These are phyloP conservation scores for Lordiphosa mommai DNA, from an alignment of 1,140 invertebrate species.

Conservation along the genomic window DNA sequence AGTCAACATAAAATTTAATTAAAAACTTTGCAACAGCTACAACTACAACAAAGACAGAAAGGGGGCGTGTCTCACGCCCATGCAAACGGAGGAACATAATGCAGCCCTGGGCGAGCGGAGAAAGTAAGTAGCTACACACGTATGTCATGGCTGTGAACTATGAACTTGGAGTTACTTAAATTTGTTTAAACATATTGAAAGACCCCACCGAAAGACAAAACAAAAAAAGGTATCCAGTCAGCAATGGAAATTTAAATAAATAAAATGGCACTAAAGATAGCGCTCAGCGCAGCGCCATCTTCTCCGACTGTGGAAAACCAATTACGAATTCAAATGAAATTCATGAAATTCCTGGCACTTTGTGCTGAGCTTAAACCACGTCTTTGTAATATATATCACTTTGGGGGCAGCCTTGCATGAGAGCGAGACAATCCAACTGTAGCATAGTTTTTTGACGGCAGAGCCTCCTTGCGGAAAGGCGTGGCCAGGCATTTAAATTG, in stretches of 20 bases:
- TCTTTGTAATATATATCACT: constrained; percentile 59
- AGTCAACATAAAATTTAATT: constrained; percentile 75
- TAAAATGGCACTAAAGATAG: constrained; percentile 36
- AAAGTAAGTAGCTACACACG: constrained; percentile 1
- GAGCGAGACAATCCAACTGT: constrained; percentile 2
- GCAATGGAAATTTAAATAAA: constrained; percentile 53
- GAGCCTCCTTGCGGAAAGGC: too few relatives aligned
- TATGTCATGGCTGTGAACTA: constrained; percentile 27
- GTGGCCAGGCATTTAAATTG: constrained; percentile 41
- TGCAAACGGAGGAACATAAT: constrained; percentile 52
- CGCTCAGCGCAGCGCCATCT: constrained; percentile 20
- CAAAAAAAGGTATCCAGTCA: constrained; percentile 28
- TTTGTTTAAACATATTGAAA: constrained; percentile 29
- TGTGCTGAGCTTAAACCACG: constrained; percentile 55
- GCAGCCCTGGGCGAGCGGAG: constrained; percentile 19
- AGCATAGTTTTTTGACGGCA: constrained; percentile 30
- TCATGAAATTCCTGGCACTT: constrained; percentile 60
- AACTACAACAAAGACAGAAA: constrained; percentile 1
- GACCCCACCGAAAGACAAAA: constrained; percentile 11
- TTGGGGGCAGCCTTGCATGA: constrained; percentile 9
- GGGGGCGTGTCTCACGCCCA: constrained; percentile 16
- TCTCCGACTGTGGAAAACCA: constrained; percentile 26
- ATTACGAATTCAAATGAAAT: constrained; percentile 67
- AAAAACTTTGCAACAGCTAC: constrained; percentile 72
- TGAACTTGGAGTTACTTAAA: constrained; percentile 50